Conservation (phyloP, 2,113 vertebrate species). For the Fregetta grallaria region DNA sequence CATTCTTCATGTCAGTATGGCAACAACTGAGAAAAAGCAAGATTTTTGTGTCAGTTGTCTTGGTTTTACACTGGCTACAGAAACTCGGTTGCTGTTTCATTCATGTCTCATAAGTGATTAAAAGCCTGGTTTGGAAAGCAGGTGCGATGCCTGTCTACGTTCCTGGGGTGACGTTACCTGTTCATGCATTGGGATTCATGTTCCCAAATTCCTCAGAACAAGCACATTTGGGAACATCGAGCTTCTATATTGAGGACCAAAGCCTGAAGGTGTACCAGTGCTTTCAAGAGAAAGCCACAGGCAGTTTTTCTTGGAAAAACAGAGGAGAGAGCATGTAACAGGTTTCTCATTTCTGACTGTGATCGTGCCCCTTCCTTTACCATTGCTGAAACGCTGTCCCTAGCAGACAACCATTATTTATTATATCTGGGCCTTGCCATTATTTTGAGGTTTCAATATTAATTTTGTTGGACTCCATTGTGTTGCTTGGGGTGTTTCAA, state of each 20-base stretch:
- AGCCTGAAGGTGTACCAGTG: neutral
- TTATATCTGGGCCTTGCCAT: neutral
- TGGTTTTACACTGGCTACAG: neutral
- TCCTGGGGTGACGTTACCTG: neutral
- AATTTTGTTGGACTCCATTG: neutral
- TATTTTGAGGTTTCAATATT: neutral
- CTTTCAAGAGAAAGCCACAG: neutral
- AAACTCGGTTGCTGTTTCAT: neutral
- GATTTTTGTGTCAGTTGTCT: neutral
- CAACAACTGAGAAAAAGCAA: neutral
- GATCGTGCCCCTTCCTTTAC: neutral
- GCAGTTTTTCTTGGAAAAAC: neutral
- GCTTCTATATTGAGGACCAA: neutral
- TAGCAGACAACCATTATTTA: neutral
- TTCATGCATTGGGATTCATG: neutral
- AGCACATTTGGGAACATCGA: neutral
- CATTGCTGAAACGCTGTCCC: fast-evolving
- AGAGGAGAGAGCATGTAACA: neutral
- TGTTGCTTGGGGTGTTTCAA: fast-evolving
- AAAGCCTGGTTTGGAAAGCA: neutral
- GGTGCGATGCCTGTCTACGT: fast-evolving
- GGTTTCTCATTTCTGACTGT: neutral
- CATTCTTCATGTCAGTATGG: neutral
- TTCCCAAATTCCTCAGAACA: neutral
- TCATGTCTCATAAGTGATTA: neutral